Conservation (phyloP, 2,797 vertebrate genomes). For the Margarornis squamiger region DNA sequence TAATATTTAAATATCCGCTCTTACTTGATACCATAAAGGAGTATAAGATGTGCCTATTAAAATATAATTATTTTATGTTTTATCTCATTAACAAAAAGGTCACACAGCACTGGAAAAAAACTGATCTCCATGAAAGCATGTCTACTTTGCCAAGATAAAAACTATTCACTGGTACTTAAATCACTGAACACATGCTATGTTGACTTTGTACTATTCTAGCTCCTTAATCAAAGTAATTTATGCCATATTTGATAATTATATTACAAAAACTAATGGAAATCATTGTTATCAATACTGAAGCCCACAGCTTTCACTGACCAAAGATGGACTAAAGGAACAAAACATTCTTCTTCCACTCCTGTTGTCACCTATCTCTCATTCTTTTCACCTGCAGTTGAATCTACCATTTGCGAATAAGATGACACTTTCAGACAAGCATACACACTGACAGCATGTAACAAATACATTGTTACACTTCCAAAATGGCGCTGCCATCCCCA, state of each 20-base stretch:
- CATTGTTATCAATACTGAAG: background rate
- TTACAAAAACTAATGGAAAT: background rate
- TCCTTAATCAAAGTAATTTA: background rate
- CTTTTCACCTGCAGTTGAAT: background rate
- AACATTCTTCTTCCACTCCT: background rate
- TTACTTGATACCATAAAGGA: background rate
- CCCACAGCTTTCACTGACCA: background rate
- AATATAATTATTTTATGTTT: background rate
- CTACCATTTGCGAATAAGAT: background rate
- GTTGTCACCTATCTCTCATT: background rate
- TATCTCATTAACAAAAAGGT: background rate
- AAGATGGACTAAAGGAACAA: background rate
- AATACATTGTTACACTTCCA: no score
- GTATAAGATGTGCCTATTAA: rapidly evolving
- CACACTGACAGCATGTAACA: background rate
- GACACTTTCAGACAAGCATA: background rate
- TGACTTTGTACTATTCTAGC: background rate
- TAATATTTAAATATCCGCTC: background rate
- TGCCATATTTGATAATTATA: background rate
- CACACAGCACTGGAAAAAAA: background rate
- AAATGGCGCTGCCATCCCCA: no score
- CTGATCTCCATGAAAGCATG: background rate
- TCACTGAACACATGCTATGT: background rate
- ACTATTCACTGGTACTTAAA: background rate
- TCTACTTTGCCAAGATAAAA: background rate